Base-by-base conservation (phyloP, 2,888 invertebrate genomes). In the Trypoxylon attenuatum region DNA sequence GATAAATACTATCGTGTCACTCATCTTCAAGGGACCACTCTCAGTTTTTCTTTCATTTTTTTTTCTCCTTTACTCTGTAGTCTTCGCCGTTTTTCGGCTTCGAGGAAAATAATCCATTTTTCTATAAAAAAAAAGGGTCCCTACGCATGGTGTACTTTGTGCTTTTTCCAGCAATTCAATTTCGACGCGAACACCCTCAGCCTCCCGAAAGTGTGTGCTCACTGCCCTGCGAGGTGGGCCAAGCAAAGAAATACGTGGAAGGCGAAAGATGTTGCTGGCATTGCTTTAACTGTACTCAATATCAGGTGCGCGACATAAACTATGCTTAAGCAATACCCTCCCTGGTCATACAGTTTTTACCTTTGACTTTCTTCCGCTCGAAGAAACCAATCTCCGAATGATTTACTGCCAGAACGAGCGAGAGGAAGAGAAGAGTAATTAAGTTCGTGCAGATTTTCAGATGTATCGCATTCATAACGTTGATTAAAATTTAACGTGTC, bases 191-290 rank as follows among this genome's bases (percentile, higher is more conserved):
- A 27, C 92, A 94, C 76, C 92, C 92, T 0, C 90, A 91, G 53
- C 93, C 95, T 18, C 97, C 96, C 1, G 93, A 94, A 82, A 97
- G 96, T 2, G 95, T 96, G 45, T 98, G 97, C 89, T 96, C 96
- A 87, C 90, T 94, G 69, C 94, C 95, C 65, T 98, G 98, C 85
- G 93, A 93, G 79, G 89, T 91, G 58, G 96, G 96, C 0, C 96
- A 97, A 87, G 96, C 96, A 63, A 96, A 95, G 89, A 94, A 95
- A 87, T 96, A 96, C 87, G 94, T 96, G 43, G 96, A 96, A 85
- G 96, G 96, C 0, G 96, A 96, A 87, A 94, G 94, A 86, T 96
- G 96, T 87, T 97, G 96, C 87, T 97, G 96, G 96, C 96, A 96
- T 85, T 97, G 96, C 88, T 94, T 94, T 88, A 94, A 94, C 87